Evolutionary conservation across 2,888 invertebrate species (phyloP).

Genomic region (Chaetogeoica ovagalla): DNA sequence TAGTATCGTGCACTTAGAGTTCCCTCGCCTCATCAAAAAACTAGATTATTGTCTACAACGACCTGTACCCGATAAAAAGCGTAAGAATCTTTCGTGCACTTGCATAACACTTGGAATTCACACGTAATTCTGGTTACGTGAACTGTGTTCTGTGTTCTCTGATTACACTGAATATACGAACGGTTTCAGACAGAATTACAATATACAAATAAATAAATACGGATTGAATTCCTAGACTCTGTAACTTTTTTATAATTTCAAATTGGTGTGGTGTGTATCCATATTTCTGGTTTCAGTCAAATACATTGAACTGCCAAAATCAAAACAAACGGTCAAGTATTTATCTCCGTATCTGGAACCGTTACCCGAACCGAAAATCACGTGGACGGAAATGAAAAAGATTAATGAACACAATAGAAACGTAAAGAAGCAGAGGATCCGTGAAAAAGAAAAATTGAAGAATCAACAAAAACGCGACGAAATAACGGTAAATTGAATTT

Average conservation of each 20-base stretch:
- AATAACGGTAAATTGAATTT: not conserved
- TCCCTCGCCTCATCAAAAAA: not conserved
- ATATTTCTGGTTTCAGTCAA: not conserved
- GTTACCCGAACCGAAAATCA: not conserved
- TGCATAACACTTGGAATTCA: no score
- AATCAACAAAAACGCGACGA: not conserved
- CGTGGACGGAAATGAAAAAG: not conserved
- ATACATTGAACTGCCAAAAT: not conserved
- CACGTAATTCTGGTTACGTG: no score
- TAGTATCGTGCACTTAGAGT: not conserved
- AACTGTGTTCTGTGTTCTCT: no score
- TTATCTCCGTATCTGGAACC: slow-evolving; percentile 5
- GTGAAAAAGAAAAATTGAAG: not conserved
- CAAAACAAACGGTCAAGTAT: not conserved
- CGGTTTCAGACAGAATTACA: no score
- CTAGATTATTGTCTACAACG: slow-evolving; percentile 5
- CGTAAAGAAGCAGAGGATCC: not conserved
- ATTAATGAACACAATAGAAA: not conserved
- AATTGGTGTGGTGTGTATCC: no score
- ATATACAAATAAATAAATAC: no score
- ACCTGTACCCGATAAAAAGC: not conserved
- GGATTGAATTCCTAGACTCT: no score
- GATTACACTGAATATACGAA: no score
- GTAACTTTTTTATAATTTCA: no score
- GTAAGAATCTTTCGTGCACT: not conserved